These are phyloP conservation scores for Pantala flavescens DNA, from an alignment of 1,140 invertebrate genomes.

Conservation along the genomic window DNA sequence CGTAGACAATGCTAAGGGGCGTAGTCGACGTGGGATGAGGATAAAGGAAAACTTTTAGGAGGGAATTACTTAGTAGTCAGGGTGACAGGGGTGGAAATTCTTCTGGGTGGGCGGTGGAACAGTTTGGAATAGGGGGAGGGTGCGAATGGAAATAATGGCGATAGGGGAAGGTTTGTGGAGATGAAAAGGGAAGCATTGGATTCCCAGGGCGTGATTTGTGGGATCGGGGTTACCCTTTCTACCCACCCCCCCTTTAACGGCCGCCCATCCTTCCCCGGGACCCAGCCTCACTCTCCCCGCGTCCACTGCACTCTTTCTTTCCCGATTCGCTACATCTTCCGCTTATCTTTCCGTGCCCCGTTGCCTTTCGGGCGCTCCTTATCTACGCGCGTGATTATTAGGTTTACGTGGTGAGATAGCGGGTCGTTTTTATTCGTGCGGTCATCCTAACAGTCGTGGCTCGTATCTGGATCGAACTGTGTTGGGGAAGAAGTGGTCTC, in stretches of 20 bases:
- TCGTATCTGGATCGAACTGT: too few species aligned
- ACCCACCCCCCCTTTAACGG: not conserved
- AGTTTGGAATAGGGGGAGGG: not conserved
- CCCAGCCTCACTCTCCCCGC: not conserved
- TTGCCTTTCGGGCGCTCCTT: too few species aligned
- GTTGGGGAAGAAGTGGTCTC: too few species aligned
- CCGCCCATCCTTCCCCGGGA: not conserved
- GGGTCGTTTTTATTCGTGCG: too few species aligned
- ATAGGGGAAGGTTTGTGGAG: not conserved
- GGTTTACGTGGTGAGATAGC: too few species aligned
- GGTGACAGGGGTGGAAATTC: not conserved
- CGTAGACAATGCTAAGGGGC: too few species aligned
- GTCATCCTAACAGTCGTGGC: too few species aligned
- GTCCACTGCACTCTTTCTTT: not conserved
- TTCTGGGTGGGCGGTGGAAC: not conserved
- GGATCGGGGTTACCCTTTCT: not conserved
- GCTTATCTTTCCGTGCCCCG: not conserved
- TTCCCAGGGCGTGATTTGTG: conserved; percentile 2
- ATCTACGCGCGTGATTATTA: too few species aligned
- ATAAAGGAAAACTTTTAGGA: too few species aligned
- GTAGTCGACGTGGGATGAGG: too few species aligned
- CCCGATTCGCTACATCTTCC: not conserved
- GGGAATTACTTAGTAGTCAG: not conserved
- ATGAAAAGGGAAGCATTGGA: not conserved
- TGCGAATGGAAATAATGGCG: not conserved